These are phyloP conservation scores for Acanthopleura granulata DNA, from an alignment of 2,888 invertebrate genomes.

Conservation along the genomic window DNA sequence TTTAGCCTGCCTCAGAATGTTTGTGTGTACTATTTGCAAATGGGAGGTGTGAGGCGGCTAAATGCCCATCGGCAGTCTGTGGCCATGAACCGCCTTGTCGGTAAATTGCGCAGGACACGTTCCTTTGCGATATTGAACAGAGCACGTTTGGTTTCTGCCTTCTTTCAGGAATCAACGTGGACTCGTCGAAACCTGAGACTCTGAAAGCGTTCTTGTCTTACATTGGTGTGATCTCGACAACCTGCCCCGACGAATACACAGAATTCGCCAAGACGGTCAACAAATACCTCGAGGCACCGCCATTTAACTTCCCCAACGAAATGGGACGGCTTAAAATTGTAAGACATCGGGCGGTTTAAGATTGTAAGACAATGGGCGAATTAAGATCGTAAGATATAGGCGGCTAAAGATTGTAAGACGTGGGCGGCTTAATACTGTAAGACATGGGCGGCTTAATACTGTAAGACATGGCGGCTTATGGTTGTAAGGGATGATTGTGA, in stretches of 20 bases:
- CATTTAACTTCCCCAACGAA: slow-evolving; percentile 86
- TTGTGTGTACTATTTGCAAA: too few relatives aligned
- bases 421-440: too few relatives aligned
- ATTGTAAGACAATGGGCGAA: slow-evolving; percentile 34
- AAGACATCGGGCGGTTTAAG: slow-evolving; percentile 30
- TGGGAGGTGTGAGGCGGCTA: too few relatives aligned
- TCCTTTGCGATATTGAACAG: too few relatives aligned
- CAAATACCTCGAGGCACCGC: slow-evolving; percentile 84
- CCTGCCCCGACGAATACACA: slow-evolving; percentile 77
- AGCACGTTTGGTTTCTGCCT: not conserved
- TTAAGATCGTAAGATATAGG: slow-evolving; percentile 38
- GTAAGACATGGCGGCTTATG: too few relatives aligned
- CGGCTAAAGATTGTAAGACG: too few relatives aligned
- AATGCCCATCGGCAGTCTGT: too few relatives aligned
- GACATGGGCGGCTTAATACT: too few relatives aligned
- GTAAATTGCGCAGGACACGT: too few relatives aligned
- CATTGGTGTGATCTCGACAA: slow-evolving; percentile 79
- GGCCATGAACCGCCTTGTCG: too few relatives aligned
- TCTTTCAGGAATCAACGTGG: not conserved
- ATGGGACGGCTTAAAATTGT: slow-evolving; percentile 40
- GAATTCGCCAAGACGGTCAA: slow-evolving; percentile 84
- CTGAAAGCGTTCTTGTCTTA: slow-evolving; percentile 83
- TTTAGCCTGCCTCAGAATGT: too few relatives aligned
- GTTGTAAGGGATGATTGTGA: too few relatives aligned
- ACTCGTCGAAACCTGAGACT: not conserved